phyloP scores from a whole-genome alignment of 2,888 invertebrate species.

The Drepanosiphum platanoidis region DNA sequence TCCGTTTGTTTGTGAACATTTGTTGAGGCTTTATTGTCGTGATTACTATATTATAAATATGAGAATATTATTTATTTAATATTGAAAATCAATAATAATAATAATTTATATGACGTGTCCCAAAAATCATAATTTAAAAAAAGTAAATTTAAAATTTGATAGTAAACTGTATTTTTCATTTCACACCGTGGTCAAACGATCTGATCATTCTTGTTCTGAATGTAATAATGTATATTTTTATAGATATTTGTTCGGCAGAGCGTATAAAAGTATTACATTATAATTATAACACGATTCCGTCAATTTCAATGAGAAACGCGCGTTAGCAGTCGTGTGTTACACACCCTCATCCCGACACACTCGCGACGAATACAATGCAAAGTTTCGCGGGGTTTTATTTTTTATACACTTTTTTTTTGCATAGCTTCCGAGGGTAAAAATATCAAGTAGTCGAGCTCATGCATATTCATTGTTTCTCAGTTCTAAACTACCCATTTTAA shows the following conservation, averaged over 20 bases:
- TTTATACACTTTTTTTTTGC: too few relatives aligned
- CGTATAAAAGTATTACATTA: slow-evolving; percentile 1
- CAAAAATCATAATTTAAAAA: too few relatives aligned
- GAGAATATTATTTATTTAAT: too few relatives aligned
- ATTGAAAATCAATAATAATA: too few relatives aligned
- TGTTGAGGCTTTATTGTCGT: too few relatives aligned
- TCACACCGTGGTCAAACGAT: too few relatives aligned
- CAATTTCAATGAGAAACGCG: slow-evolving; percentile 24
- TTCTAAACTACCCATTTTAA: slow-evolving; percentile 47
- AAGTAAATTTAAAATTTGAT: too few relatives aligned
- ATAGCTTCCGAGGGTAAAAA: slow-evolving; percentile 57
- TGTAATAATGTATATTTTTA: not conserved
- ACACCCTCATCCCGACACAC: not conserved
- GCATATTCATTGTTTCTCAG: slow-evolving; percentile 57
- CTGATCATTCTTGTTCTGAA: too few relatives aligned
- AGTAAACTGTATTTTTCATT: too few relatives aligned
- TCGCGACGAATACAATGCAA: slow-evolving; percentile 33
- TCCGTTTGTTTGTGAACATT: too few relatives aligned
- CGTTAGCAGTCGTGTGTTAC: slow-evolving; percentile 13
- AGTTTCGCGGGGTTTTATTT: slow-evolving; percentile 39
- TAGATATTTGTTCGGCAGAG: not conserved
- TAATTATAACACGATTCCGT: slow-evolving; percentile 25
- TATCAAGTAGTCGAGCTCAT: slow-evolving; percentile 55
- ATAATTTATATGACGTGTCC: too few relatives aligned
- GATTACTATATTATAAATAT: too few relatives aligned